Conservation (phyloP, 2,113 vertebrate genomes). For the Cyrtonyx montezumae region DNA sequence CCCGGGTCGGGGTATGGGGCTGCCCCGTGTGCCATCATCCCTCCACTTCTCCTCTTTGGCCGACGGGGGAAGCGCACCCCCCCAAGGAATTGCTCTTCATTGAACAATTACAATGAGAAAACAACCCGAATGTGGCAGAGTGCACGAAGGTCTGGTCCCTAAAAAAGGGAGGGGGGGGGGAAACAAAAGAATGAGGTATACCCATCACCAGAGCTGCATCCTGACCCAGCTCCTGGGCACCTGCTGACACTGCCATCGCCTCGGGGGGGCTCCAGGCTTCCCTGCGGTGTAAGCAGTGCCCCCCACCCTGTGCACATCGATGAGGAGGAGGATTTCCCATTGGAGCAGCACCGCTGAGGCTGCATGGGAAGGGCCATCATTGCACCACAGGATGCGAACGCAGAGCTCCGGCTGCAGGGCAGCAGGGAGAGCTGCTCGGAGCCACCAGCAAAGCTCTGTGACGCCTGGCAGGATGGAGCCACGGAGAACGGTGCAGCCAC, state of each 20-base stretch:
- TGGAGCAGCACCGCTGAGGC: neutral
- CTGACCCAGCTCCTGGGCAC: neutral
- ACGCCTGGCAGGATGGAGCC: neutral
- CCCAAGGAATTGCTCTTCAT: neutral
- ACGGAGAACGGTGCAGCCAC: neutral
- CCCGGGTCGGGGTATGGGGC: neutral
- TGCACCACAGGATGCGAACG: too few relatives aligned
- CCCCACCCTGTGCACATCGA: neutral
- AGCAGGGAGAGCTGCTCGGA: neutral
- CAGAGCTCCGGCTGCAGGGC: neutral
- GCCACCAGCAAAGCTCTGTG: neutral
- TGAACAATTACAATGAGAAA: neutral
- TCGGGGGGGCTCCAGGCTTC: neutral
- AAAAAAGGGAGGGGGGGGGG: neutral
- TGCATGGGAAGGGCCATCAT: accelerated
- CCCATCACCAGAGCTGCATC: neutral
- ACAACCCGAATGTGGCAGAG: constrained; percentile 10
- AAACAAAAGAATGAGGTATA: constrained; percentile 59
- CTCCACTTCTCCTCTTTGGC: neutral
- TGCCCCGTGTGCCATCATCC: too few relatives aligned
- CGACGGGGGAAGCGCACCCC: neutral
- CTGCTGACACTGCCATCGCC: neutral
- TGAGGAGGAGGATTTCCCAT: neutral
- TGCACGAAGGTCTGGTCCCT: constrained; percentile 29
- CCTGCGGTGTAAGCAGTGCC: accelerated